These are phyloP conservation scores for Acipenser ruthenus DNA, from an alignment of 2,797 vertebrate species.

Conservation along the genomic window DNA sequence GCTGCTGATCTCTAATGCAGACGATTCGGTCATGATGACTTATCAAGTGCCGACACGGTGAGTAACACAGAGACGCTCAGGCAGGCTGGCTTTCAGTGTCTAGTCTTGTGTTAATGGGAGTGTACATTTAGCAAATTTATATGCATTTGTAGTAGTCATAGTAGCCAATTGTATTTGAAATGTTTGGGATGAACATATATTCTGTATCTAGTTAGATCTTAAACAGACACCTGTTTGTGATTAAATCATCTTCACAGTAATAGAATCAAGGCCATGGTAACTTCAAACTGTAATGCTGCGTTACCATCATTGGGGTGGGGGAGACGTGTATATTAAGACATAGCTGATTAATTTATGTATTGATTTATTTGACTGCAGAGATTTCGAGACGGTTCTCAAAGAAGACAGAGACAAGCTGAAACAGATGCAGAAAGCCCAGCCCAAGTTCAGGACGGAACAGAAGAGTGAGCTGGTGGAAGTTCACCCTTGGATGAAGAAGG, in stretches of 20 bases:
- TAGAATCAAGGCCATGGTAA: too few species aligned
- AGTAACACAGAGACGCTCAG: background rate
- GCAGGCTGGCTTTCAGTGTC: too few species aligned
- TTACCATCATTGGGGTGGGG: background rate
- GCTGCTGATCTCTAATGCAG: slow-evolving; percentile 63
- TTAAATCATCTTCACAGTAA: too few species aligned
- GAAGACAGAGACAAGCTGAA: slow-evolving; percentile 71
- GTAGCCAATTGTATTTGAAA: background rate
- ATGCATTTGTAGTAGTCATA: background rate
- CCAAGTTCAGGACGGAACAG: slow-evolving; percentile 69
- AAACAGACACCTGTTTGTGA: background rate
- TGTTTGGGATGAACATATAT: background rate
- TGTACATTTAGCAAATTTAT: background rate
- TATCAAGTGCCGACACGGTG: slow-evolving; percentile 80
- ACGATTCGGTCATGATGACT: slow-evolving; percentile 69
- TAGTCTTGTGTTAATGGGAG: background rate
- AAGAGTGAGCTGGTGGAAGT: slow-evolving; percentile 70
- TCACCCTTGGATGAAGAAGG: slow-evolving; percentile 69
- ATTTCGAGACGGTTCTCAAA: slow-evolving; percentile 64
- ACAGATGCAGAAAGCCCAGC: slow-evolving; percentile 64
- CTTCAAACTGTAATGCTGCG: background rate
- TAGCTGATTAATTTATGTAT: background rate
- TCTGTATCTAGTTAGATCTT: background rate
- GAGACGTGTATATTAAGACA: background rate
- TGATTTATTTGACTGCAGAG: slow-evolving; percentile 44